These are phyloP conservation scores for Hedychridium roseum DNA, from an alignment of 2,888 invertebrate genomes.

Conservation along the genomic window DNA sequence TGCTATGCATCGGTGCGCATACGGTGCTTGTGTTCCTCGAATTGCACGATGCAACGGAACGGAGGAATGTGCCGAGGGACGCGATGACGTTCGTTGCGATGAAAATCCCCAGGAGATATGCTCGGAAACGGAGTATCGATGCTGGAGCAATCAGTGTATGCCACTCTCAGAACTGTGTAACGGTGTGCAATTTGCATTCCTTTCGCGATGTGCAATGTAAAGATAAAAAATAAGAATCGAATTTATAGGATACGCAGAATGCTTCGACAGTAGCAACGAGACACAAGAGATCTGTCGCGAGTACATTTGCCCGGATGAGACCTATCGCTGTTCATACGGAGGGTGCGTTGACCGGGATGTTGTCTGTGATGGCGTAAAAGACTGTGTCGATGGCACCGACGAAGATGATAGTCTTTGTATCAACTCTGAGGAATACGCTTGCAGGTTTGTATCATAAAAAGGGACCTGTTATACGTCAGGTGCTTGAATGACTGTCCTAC, in stretches of 20 bases:
- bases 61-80: constrained; percentile 44
- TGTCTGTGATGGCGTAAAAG: constrained; percentile 45
- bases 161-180: constrained; percentile 38
- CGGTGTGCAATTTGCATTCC: too few relatives aligned
- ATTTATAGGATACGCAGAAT: constrained; percentile 41
- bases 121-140: constrained; percentile 38
- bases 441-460: too few relatives aligned
- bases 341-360: constrained; percentile 47
- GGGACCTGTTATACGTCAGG: too few relatives aligned
- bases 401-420: constrained; percentile 24
- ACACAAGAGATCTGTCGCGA: constrained; percentile 35
- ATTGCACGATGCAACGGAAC: constrained; percentile 41
- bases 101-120: constrained; percentile 23
- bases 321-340: constrained; percentile 44
- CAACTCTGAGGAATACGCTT: background rate
- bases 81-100: constrained; percentile 47
- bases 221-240: background rate
- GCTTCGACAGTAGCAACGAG: constrained; percentile 47
- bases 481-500: too few relatives aligned
- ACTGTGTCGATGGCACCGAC: constrained; percentile 48
- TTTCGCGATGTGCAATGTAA: background rate
- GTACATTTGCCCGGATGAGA: constrained; percentile 39
- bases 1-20: constrained; percentile 40
- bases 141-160: constrained; percentile 37
- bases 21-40: constrained; percentile 47